Conservation (phyloP, 2,113 vertebrate species). For the Gymnarchus niloticus region DNA sequence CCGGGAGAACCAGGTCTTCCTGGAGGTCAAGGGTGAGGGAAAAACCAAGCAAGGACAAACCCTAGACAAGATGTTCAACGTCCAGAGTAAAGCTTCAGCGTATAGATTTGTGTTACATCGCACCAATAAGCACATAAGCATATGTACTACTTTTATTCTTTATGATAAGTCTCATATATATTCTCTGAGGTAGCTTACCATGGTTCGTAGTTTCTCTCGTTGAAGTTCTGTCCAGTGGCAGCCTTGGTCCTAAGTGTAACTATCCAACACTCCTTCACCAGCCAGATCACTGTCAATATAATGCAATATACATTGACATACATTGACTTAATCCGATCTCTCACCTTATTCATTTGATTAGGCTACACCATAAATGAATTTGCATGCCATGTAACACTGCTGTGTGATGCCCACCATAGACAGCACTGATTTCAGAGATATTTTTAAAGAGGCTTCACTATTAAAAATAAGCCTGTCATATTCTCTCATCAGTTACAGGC, state of each 20-base stretch:
- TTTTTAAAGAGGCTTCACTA: too few species aligned
- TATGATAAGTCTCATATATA: not conserved
- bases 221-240: too few species aligned
- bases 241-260: not conserved
- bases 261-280: not conserved
- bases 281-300: not conserved
- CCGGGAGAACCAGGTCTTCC: constrained; percentile 75
- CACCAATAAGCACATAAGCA: not conserved
- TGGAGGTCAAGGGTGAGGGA: constrained; percentile 90
- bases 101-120: not conserved
- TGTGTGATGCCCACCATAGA: not conserved
- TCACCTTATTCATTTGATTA: not conserved
- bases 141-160: not conserved
- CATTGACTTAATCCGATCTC: not conserved
- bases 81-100: not conserved
- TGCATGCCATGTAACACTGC: not conserved
- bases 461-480: too few species aligned
- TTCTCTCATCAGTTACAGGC: not conserved
- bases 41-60: not conserved
- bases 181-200: not conserved
- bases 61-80: not conserved
- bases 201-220: too few species aligned
- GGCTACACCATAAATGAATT: not conserved
- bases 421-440: not conserved
- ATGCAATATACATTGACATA: not conserved